Base-by-base conservation (phyloP, 2,113 vertebrate species). In the Megaceryle torquata region DNA sequence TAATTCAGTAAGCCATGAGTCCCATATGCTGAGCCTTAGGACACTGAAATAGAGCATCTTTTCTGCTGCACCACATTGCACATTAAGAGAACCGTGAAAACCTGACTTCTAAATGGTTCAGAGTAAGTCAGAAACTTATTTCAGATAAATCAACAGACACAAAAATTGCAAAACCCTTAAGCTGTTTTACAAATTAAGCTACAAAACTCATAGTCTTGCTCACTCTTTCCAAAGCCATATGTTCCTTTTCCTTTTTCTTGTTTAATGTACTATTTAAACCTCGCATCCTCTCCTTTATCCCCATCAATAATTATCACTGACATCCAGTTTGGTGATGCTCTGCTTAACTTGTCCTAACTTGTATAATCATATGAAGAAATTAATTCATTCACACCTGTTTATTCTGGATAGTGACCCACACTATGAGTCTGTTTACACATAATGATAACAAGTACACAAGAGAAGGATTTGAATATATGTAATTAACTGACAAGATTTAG, bases 41-140 rank as follows among this genome's bases (percentile, higher is more conserved):
- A 95, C 86, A 93, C 54, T 86, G 80, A 90, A 93, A 59, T 0
- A 74, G 46, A 96, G 31, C 76, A 95, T 86, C 67, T 91, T 85
- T 79, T 96, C 78, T 79, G 12, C 20, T 31, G 14, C 31, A 70
- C 51, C 72, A 88, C 72, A 70, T 18, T 33, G 41, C 50, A 88
- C 60, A 46, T 63, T 72, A 89, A 64, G 41, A 86, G 37, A 76
- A 53, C 59, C 84, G 64, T 67, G 33, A 91, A 93, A 91, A 64
- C 51, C 41, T 77, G 82, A 77, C 50, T 65, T 82, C 51, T 17
- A 25, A 54, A 26, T 24, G 15, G 31, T 74, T 91, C 41, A 63
- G 53, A 90, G 46, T 28, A 90, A 82, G 28, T 24, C 11, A 31
- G 41, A 82, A 91, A 86, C 21, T 31, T 76, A 74, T 31, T 91